Evolutionary conservation across 2,797 vertebrate genomes (phyloP), one percentile per base, ranked within the genome.

Genomic region (Micropoecilia bifurca): DNA sequence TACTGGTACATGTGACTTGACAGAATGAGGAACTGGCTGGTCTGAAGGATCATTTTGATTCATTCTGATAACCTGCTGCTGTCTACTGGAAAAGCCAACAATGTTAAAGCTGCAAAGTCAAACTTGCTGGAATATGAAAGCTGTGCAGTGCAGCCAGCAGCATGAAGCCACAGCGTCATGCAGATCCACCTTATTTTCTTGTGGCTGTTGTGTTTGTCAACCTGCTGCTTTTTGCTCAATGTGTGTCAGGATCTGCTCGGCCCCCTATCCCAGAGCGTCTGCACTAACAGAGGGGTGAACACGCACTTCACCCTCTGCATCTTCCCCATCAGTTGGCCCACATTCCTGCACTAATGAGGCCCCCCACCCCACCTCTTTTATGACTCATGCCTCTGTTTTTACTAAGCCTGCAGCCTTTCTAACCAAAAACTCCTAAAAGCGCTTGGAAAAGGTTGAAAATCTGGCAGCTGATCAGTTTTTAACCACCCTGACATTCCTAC

Each of bases 291-390:
- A 81, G 75, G 77, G 69, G 45, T 75, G 77, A 77, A 82, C 73
- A 72, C 71, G 63, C 79, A 45, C 69, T 41, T 45, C 80, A 73
- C 77, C 66, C 81, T 55, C 69, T 72, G 66, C 78, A 76, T 76
- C 78, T 71, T 75, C 75, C 80, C 80, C 83, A 83, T 85, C 86
- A 87, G 71, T 88, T 83, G 82, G 83, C 83, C 88, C 77, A 75
- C 94, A 96, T 95, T 96, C 95, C 89, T 92, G 75, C 75, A 76
- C 93, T 95, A 96, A 95, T 95, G 92, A 95, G 90, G 79, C 81
- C 6, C 6, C 59, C 59, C 59, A 46, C 2, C 72, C 72, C 57
- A 73, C 79, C 72, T 72, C 68, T 53, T 61, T 50, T 78, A 30
- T n/a, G 30, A 71, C 85, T 63, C 66, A 53, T 59, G 30, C 33